phyloP scores from a whole-genome alignment of 2,797 vertebrate species.

The Rhinoraja longicauda region DNA sequence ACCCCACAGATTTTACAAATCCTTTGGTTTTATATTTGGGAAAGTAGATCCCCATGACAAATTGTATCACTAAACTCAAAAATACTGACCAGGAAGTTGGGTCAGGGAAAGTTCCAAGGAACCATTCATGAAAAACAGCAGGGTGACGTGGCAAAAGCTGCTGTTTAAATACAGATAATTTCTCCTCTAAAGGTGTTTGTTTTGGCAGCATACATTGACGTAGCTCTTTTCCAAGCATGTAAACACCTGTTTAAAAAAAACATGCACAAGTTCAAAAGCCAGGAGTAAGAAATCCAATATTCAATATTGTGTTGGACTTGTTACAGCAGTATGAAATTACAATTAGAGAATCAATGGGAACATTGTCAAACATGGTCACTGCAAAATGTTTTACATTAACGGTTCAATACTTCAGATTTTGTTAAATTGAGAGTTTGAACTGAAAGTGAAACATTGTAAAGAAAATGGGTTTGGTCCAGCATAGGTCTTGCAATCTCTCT shows the following conservation, averaged over 20 bases:
- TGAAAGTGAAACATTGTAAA: neutral
- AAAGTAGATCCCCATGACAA: neutral
- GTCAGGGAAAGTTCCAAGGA: constrained; percentile 88
- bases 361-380: neutral
- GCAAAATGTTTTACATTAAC: neutral
- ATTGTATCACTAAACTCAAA: neutral
- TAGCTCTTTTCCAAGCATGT: constrained; percentile 85
- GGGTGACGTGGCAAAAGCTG: constrained; percentile 79
- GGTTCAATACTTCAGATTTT: neutral
- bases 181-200: constrained; percentile 75
- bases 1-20: neutral
- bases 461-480: too few relatives aligned
- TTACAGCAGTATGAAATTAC: neutral
- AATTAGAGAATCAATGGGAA: neutral
- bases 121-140: constrained; percentile 93
- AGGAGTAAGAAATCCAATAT: neutral
- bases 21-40: neutral
- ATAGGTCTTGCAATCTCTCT: neutral
- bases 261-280: neutral
- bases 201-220: constrained; percentile 88
- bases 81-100: constrained; percentile 82
- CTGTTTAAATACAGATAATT: constrained; percentile 81
- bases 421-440: neutral
- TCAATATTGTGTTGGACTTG: neutral
- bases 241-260: constrained; percentile 64